phyloP scores from a whole-genome alignment of 2,888 invertebrate genomes.

The Caenorhabditis doughertyi region DNA sequence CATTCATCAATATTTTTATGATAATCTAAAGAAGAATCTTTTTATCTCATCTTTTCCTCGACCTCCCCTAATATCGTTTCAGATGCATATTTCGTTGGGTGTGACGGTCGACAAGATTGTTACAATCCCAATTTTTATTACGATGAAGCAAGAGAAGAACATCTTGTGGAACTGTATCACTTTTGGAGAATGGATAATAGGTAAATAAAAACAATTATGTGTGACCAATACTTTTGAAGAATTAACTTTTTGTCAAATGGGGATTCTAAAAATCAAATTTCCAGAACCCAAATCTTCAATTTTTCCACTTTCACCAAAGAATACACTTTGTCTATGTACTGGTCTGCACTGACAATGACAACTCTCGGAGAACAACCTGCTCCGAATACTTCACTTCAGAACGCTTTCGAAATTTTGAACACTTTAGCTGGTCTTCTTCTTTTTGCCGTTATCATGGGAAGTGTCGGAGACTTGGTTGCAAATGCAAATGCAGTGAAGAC shows the following conservation, averaged over 20 bases:
- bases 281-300: constrained; percentile 38
- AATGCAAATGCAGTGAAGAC: constrained; percentile 65
- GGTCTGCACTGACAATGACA: constrained; percentile 78
- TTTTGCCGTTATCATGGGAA: constrained; percentile 78
- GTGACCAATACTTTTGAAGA: background rate
- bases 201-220: constrained; percentile 32
- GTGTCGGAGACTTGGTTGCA: constrained; percentile 68
- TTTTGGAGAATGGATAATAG: constrained; percentile 67
- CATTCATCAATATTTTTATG: no score
- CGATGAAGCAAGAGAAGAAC: constrained; percentile 69
- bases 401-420: constrained; percentile 70
- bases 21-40: background rate
- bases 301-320: constrained; percentile 73
- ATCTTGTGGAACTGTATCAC: constrained; percentile 65
- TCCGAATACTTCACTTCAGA: constrained; percentile 70
- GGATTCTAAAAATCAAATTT: no score
- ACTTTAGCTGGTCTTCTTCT: constrained; percentile 73
- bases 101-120: constrained; percentile 49
- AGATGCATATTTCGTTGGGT: constrained; percentile 60
- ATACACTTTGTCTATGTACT: constrained; percentile 75
- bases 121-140: constrained; percentile 51
- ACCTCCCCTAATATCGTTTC: constrained; percentile 15
- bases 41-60: background rate
- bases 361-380: constrained; percentile 78
- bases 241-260: background rate